A percentile compares a stretch with the other conserved stretches of the same genome.
Conservation (phyloP, 2,888 invertebrate genomes). For the Blomia tropicalis region DNA sequence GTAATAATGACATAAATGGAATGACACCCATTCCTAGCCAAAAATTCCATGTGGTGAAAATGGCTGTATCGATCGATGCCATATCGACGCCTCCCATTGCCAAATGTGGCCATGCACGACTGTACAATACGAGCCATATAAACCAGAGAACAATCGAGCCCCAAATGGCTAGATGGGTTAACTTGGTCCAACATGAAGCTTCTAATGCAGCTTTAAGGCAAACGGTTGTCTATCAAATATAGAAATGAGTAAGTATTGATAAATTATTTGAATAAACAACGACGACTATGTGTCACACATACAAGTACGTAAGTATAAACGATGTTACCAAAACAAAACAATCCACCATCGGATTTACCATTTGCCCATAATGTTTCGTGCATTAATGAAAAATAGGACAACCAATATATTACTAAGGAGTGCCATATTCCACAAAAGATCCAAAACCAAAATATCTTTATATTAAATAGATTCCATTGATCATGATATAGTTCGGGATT, state of each 20-base stretch:
- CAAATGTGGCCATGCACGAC: slow-evolving; percentile 43
- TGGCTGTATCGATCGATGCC: slow-evolving; percentile 67
- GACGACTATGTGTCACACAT: too few species aligned
- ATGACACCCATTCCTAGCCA: slow-evolving; percentile 84
- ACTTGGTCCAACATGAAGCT: slow-evolving; percentile 85
- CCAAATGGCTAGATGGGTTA: slow-evolving; percentile 88
- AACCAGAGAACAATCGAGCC: slow-evolving; percentile 89
- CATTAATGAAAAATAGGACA: slow-evolving; percentile 56
- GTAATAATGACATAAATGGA: slow-evolving; percentile 65
- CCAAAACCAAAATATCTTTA: slow-evolving; percentile 73
- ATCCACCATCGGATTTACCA: slow-evolving; percentile 68
- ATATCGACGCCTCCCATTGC: slow-evolving; percentile 84
- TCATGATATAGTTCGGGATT: slow-evolving; percentile 48
- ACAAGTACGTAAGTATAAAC: slow-evolving; percentile 95
- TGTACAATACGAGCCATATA: slow-evolving; percentile 67
- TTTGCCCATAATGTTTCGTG: slow-evolving; percentile 52
- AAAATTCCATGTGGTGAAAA: slow-evolving; percentile 74
- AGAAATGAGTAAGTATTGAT: neutral
- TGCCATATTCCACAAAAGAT: slow-evolving; percentile 80
- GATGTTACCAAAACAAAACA: slow-evolving; percentile 81
- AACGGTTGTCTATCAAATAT: slow-evolving; percentile 48
- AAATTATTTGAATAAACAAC: slow-evolving; percentile 10
- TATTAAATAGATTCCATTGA: slow-evolving; percentile 17
- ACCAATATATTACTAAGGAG: slow-evolving; percentile 85
- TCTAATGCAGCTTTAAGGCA: slow-evolving; percentile 95